Evolutionary conservation across 2,888 invertebrate genomes (phyloP), one percentile per base, ranked within the genome.

Genomic region (Ophioninae sp.): DNA sequence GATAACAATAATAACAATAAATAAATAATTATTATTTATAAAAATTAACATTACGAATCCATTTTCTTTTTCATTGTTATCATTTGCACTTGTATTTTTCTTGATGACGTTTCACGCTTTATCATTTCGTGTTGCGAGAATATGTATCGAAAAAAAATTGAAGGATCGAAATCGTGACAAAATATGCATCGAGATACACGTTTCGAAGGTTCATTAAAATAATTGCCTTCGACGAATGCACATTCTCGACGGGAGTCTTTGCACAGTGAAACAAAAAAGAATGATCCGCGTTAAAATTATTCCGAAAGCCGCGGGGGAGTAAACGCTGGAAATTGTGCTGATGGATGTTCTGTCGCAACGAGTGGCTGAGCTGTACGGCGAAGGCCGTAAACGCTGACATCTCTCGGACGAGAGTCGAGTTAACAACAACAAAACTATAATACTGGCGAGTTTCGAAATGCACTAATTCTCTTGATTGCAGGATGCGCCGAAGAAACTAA

Each of bases 401-500:
- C n/a, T 72, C 67, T 20, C 30, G 37, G 57, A 30, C 59, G n/a
- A 30, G 21, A 70, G 41, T 17, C 17, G 56, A 74, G 30, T 17
- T 41, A 69, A 37, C 59, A 7, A 23, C 57, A 20, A 23, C 70
- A 30, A n/a, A 72, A 30, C 17, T 39, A 41, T 39, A 56, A 7
- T 39, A 41, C 20, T 70, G 56, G 74, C 65, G 74, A 72, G 79
- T 83, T 83, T 68, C 82, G 76, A 72, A 83, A 83, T 75, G 67
- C 75, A 68, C 75, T 39, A 79, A 82, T 82, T 79, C 72, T 68
- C 79, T 62, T 76, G 79, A 83, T 79, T 83, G 79, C 76, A 83
- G 72, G 72, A 50, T 17, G 50, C 17, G 50, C 50, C 72, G 69
- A 69, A 73, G 23, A 74, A 78, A 68, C 62, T 61, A 30, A 59